Conservation (phyloP, 2,888 invertebrate species). For the Drosophila robusta region DNA sequence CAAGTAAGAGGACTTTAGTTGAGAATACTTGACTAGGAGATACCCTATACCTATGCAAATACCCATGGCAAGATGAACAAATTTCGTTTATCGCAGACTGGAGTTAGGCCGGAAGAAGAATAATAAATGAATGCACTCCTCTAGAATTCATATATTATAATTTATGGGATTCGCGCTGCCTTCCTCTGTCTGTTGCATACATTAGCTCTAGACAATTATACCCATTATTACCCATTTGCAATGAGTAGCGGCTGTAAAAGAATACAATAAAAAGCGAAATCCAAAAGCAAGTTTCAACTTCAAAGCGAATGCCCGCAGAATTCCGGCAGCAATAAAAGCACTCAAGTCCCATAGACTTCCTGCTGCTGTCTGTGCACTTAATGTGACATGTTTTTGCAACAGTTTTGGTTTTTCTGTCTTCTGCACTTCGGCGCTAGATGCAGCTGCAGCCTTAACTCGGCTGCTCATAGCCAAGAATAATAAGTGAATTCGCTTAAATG, state of each 20-base stretch:
- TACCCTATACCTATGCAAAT: too few relatives aligned
- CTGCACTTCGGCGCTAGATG: constrained; percentile 22
- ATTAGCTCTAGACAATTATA: not conserved
- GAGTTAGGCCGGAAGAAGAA: too few relatives aligned
- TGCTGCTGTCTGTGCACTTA: constrained; percentile 70
- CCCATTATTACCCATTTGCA: too few relatives aligned
- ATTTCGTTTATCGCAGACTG: too few relatives aligned
- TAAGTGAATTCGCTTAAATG: constrained; percentile 8
- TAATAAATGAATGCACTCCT: too few relatives aligned
- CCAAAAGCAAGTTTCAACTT: constrained; percentile 60
- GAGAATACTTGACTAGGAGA: too few relatives aligned
- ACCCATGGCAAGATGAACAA: too few relatives aligned
- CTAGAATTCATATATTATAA: too few relatives aligned
- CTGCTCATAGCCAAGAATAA: constrained; percentile 22
- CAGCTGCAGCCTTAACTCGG: constrained; percentile 14
- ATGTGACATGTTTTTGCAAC: constrained; percentile 79
- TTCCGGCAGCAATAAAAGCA: constrained; percentile 77
- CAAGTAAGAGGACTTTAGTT: not conserved
- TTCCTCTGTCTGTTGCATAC: too few relatives aligned
- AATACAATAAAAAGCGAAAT: constrained; percentile 20
- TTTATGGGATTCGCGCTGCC: too few relatives aligned
- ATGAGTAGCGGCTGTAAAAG: not conserved
- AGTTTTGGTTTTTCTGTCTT: constrained; percentile 57
- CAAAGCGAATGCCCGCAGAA: constrained; percentile 71
- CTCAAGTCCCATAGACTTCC: constrained; percentile 75